Evolutionary conservation across 1,140 invertebrate species (phyloP), one percentile per base, ranked within the genome.

Genomic region (Telenomus remus): DNA sequence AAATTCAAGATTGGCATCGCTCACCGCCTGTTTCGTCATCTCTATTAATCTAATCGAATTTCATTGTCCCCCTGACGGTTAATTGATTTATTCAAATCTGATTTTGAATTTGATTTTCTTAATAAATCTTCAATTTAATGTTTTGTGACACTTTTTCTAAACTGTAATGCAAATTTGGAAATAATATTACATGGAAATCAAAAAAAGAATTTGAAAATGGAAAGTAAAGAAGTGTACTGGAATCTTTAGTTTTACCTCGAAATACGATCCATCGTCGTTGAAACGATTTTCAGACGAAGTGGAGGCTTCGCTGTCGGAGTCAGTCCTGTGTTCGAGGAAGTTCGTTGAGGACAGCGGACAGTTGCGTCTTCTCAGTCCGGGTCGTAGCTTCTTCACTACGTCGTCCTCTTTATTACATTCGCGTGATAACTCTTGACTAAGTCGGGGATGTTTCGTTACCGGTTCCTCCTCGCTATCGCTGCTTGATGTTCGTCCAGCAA

Each of bases 381-480:
- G 66, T 37, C 77, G 79, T 46, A 54, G 68, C 79, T 71, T 64
- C 66, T 74, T 73, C 43, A 64, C 42, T 53, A 71, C 74, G 72
- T 76, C 76, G 61, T 50, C 66, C 66, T 79, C 79, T 70, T 82
- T 81, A 76, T 71, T 81, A 44, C 80, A 79, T 55, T 84, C 84
- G 42, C 83, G 81, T 66, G 82, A 86, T 74, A 82, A 79, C 75
- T 76, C 76, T 19, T 84, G 86, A 75, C 87, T 88, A 9, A 92
- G 87, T 19, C 91, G 85, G n/a, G 91, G 91, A 65, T 92, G 91
- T 79, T 93, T 93, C 64, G 89, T 88, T 37, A 92, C 91, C 34
- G 92, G 92, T 79, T 93, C 92, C 85, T 93, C 92, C 87, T 92
- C 91, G 82, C 91, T 92, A 73, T 77, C 66, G 75, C 79, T 80